Base-by-base conservation (phyloP, 2,113 vertebrate species). In the Agelaius phoeniceus region DNA sequence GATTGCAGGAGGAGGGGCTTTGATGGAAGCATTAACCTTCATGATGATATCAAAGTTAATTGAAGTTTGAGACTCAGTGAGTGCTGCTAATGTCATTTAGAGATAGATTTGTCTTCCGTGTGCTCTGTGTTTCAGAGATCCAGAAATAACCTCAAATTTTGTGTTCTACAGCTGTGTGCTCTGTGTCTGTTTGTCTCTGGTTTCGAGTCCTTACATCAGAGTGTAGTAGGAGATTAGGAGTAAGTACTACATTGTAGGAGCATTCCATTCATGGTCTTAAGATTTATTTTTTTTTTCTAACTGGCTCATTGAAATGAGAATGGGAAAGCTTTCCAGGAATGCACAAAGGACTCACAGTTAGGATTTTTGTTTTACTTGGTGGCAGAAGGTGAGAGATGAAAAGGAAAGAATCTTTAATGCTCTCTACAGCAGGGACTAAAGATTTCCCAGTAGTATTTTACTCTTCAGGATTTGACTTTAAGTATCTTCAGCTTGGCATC, bases 231-330 rank as follows among this genome's bases (percentile, higher is more conserved):
- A 71, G 41, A 76, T 62, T 43, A 57, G 66, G 57, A 79, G 3
- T 41, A 62, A 85, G 37, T 51, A 54, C 6, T 7, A 30, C 75
- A 21, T 26, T 71, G 74, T 58, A 72, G 74, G 58, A 89, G 28
- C 8, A 13, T 62, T 84, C 93, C 37, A 67, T 94, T 95, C 71
- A 43, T 87, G 52, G 69, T n/a, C 44, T 44, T 62, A 13, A 49
- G 54, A 19, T 46, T 75, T 28, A 17, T 80, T 79, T 63, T 49
- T 75, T 52, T 75, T 52, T 28, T 3, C 16, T 6, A 74, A 79
- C 43, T 49, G 63, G 18, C 2, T 93, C 58, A 91, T 95, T 95
- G 82, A 91, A 76, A 96, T 95, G 54, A 96, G 87, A 96, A 96
- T 90, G 43, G 63, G 69, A 87, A 90, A 59, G 63, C 75, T 80